Base-by-base conservation (phyloP, 2,888 invertebrate genomes). In the Phragmatobia fuliginosa region DNA sequence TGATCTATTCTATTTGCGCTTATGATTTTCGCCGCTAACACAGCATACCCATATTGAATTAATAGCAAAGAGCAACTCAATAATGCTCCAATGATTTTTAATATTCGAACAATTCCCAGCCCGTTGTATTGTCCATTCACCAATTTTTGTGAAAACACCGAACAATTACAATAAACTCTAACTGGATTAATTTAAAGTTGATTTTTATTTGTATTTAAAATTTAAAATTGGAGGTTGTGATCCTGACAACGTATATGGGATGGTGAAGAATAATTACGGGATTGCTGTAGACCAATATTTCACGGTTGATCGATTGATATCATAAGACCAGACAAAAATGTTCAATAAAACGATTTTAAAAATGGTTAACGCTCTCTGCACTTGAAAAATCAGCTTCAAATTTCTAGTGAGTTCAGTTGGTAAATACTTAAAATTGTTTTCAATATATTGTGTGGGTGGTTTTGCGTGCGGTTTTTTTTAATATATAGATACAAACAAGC, bases 41-140 rank as follows among this genome's bases (percentile, higher is more conserved):
- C 67, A 78, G 21, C 14, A 41, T 74, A 81, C 87, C 68, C 49
- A 81, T 81, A 73, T 69, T 76, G 80, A 90, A 89, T 90, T 91
- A 91, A 92, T 90, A 85, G 90, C 89, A 91, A 91, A 92, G 89
- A 88, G 91, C 91, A 91, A 92, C 91, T 92, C 88, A 89, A 91
- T 92, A 91, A 92, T 92, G 93, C 93, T 92, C 85, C 87, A 91
- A 90, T 91, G 92, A 91, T 91, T 94, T 94, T 93, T 93, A 93
- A 94, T 94, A 93, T 93, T 92, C 92, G 88, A 87, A 89, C 91
- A 88, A 91, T 91, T 88, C 89, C 85, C 87, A 81, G 83, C 85
- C 72, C 87, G 81, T 87, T 87, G 89, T 87, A 90, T 91, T 91
- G 91, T 91, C 87, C 90, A 88, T 89, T 89, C 84, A 85, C 83